Evolutionary conservation across 92 coral and sea anemone genomes (phyloP), one percentile per base, ranked within the genome.

Genomic region (Meandrina meandrites): DNA sequence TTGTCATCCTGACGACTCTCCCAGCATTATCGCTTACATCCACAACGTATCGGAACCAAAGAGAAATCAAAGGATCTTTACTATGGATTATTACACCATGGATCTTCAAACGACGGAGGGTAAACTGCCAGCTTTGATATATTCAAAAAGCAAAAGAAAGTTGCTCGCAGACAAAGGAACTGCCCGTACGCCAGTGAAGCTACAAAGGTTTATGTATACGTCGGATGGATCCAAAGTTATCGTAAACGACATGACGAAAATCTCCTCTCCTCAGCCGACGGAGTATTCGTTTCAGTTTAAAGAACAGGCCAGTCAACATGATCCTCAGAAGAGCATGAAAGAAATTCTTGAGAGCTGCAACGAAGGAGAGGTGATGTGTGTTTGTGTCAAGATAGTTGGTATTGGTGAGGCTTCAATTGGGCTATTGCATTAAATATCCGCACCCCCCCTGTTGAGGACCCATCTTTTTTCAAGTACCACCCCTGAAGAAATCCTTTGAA

Each of bases 271-370:
- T 4, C 53, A 21, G 19, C 92, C 85, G 48, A 79, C 48, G 14
- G 92, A 91, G 81, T 91, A 88, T 35, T 75, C 53, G 36, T 91
- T 88, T 81, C 92, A 89, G 74, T 91, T 47, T 50, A 24, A 58
- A 17, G 37, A 88, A 51, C 79, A 24, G 27, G 57, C 31, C 66
- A 60, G 86, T 28, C n/a, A 79, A 47, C 28, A 83, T 28, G 35
- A 69, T 40, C 45, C 45, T 14, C 56, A 79, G 72, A 87, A 88
- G 64, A 32, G 81, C 28, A 62, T 72, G 14, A 48, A 73, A 28
- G 21, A 69, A 67, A 50, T 89, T n/a, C 18, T 54, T 24, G 73
- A 79, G 12, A 79, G 32, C 21, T 84, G 54, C 79, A 80, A 47
- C 30, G 92, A 89, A 69, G 79, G 88, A 71, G 62, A 69, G 70